Evolutionary conservation across 2,888 invertebrate species (phyloP).

Genomic region (Phaedon cochleariae): DNA sequence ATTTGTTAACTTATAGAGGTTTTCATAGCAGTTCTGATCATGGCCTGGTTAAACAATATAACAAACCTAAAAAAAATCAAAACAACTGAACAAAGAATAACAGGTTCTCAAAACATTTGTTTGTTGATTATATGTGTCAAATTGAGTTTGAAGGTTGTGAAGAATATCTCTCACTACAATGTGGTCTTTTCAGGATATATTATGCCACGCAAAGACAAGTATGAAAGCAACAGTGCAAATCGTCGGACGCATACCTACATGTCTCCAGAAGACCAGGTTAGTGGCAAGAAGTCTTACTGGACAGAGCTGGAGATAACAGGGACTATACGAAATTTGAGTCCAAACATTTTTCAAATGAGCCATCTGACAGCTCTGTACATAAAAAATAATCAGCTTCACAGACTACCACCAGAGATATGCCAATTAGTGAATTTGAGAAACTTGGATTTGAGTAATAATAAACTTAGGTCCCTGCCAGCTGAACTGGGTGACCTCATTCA

Average conservation of each 20-base stretch:
- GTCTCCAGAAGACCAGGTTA: slow-evolving; percentile 91
- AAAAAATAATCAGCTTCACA: slow-evolving; percentile 92
- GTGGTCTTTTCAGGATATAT: slow-evolving; percentile 59
- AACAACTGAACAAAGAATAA: background rate
- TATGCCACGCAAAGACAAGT: slow-evolving; percentile 80
- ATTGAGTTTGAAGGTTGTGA: background rate
- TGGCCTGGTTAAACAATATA: background rate
- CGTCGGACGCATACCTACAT: slow-evolving; percentile 89
- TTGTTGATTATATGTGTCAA: background rate
- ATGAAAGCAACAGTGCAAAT: slow-evolving; percentile 69
- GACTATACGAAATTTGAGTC: slow-evolving; percentile 92
- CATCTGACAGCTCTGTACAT: slow-evolving; percentile 95
- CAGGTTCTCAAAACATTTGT: background rate
- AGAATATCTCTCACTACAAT: slow-evolving; percentile 14
- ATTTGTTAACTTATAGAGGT: background rate
- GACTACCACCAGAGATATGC: slow-evolving; percentile 91
- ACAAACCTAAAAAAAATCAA: background rate
- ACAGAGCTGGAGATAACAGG: slow-evolving; percentile 81
- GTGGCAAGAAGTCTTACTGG: slow-evolving; percentile 94
- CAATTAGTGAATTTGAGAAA: slow-evolving; percentile 84
- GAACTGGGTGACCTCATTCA: slow-evolving; percentile 97
- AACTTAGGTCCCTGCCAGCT: slow-evolving; percentile 91
- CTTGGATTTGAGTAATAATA: slow-evolving; percentile 94
- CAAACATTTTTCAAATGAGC: slow-evolving; percentile 88
- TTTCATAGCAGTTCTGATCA: background rate